Evolutionary conservation across 2,113 vertebrate genomes (phyloP).

Genomic region (Gasterosteus nipponicus): DNA sequence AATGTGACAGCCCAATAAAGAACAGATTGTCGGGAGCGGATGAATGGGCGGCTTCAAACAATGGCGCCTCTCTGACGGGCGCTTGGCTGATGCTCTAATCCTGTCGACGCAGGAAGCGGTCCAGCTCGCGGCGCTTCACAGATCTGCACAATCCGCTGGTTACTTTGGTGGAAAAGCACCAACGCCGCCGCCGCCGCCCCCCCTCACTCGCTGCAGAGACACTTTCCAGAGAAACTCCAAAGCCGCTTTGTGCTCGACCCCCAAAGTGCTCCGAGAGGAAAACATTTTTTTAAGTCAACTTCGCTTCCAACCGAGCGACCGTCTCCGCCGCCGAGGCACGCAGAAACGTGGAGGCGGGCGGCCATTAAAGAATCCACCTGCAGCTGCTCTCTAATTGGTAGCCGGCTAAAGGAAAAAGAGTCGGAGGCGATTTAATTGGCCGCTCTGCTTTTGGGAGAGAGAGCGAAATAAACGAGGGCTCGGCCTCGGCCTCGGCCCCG

Average conservation of each 20-base stretch:
- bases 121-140: constrained; percentile 58
- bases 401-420: constrained; percentile 57
- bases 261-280: constrained; percentile 14
- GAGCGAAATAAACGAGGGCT: constrained; percentile 71
- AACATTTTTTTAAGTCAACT: constrained; percentile 21
- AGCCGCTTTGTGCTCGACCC: constrained; percentile 57
- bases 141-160: constrained; percentile 60
- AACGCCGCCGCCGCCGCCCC: constrained; percentile 44
- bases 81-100: constrained; percentile 70
- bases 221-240: constrained; percentile 55
- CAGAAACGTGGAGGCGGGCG: constrained; percentile 48
- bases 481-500: constrained; percentile 56
- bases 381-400: constrained; percentile 75
- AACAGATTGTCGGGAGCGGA: constrained; percentile 51
- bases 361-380: constrained; percentile 73
- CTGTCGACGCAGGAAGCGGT: constrained; percentile 53
- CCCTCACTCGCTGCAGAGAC: constrained; percentile 24
- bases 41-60: constrained; percentile 60
- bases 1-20: constrained; percentile 57
- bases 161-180: constrained; percentile 60
- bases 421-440: constrained; percentile 77
- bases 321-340: constrained; percentile 56
- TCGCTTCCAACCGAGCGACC: constrained; percentile 54
- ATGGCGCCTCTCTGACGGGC: constrained; percentile 44
- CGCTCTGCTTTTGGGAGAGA: constrained; percentile 67